Conservation (phyloP, 2,888 invertebrate genomes). For the Emmelina monodactyla region DNA sequence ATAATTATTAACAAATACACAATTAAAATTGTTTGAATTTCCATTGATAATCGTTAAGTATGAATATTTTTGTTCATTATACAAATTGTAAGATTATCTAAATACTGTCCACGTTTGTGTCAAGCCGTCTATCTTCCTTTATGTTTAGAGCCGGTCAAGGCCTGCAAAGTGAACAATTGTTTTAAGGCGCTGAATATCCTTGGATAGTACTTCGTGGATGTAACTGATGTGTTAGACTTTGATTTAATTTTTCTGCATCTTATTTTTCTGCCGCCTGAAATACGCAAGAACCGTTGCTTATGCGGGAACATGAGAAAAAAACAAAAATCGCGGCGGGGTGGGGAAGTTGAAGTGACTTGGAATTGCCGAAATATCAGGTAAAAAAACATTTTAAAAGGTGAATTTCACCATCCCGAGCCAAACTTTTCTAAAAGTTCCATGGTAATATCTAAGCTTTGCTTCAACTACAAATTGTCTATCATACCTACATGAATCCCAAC, state of each 20-base stretch:
- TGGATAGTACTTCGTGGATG: constrained; percentile 51
- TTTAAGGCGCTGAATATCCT: constrained; percentile 59
- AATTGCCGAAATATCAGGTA: too few relatives aligned
- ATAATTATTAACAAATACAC: constrained; percentile 48
- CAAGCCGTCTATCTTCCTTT: constrained; percentile 44
- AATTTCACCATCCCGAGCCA: too few relatives aligned
- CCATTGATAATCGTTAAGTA: constrained; percentile 7
- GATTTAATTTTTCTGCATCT: constrained; percentile 54
- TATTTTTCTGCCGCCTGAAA: constrained; percentile 63
- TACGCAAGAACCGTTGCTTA: constrained; percentile 31
- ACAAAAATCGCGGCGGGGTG: constrained; percentile 17
- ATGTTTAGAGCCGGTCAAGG: constrained; percentile 53
- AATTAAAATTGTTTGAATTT: constrained; percentile 40
- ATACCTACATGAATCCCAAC: too few relatives aligned
- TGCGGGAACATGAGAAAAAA: constrained; percentile 27
- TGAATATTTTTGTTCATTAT: constrained; percentile 19
- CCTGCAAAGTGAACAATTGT: constrained; percentile 62
- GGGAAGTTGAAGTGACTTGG: constrained; percentile 6
- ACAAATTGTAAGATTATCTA: constrained; percentile 10
- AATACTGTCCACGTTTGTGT: constrained; percentile 1
- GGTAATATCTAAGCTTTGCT: too few relatives aligned
- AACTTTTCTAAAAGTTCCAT: too few relatives aligned
- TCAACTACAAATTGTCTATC: too few relatives aligned
- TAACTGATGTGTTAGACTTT: constrained; percentile 47
- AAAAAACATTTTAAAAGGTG: too few relatives aligned